Percentiles rank a stretch among this genome's conserved stretches.
These are phyloP conservation scores for Volucella inanis DNA, from an alignment of 2,888 invertebrate species.

Conservation along the genomic window DNA sequence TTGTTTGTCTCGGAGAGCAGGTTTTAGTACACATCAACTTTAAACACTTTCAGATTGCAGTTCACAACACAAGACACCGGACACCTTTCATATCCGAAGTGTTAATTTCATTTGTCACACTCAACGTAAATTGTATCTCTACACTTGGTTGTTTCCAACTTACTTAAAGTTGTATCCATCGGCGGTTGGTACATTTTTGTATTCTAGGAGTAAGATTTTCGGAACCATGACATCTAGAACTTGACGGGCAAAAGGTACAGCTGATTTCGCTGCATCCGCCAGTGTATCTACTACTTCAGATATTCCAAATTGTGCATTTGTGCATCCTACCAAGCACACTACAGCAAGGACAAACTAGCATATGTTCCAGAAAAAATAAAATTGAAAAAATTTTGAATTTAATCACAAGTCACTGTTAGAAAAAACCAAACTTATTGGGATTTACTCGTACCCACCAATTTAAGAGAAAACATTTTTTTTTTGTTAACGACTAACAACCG, in stretches of 20 bases:
- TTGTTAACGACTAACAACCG: conserved; percentile 22
- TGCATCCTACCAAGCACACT: conserved; percentile 45
- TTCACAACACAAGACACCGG: no score
- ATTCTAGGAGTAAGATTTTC: conserved; percentile 78
- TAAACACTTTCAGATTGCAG: no score
- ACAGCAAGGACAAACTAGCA: conserved; percentile 58
- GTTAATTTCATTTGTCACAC: no score
- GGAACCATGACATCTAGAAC: conserved; percentile 79
- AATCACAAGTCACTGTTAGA: conserved; percentile 2
- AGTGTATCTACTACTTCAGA: not conserved
- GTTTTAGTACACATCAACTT: no score
- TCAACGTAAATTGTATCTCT: no score
- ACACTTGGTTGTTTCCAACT: conserved; percentile 44
- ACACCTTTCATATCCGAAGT: no score
- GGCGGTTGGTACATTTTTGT: conserved; percentile 78
- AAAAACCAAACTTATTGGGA: not conserved
- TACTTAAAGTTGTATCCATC: conserved; percentile 82
- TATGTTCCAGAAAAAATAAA: conserved; percentile 11
- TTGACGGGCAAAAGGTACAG: conserved; percentile 46
- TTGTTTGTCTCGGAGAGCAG: no score
- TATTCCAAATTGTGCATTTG: conserved; percentile 41
- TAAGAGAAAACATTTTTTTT: conserved; percentile 49
- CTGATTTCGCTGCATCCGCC: not conserved
- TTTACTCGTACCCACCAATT: conserved; percentile 42
- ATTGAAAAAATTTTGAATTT: not conserved